A percentile compares a stretch with the other conserved stretches of the same genome.
phyloP scores from a whole-genome alignment of 2,888 invertebrate species.

The Mantis religiosa region DNA sequence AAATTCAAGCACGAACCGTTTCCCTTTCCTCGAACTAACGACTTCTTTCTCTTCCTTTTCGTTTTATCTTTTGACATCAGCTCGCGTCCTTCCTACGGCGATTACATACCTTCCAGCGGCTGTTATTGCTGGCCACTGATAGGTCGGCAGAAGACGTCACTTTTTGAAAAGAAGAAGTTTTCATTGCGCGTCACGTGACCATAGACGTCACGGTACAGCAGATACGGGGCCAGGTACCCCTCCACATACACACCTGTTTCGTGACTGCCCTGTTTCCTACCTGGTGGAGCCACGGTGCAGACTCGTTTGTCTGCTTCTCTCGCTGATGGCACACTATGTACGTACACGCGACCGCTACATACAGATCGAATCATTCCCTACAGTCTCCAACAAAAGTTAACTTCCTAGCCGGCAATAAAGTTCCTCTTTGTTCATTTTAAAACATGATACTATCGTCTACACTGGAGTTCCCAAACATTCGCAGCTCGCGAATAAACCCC shows the following conservation, averaged over 20 bases:
- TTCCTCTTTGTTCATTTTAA: too few relatives aligned
- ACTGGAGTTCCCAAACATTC: too few relatives aligned
- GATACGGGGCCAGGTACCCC: conserved; percentile 8
- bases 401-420: background rate
- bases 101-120: background rate
- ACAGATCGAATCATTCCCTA: background rate
- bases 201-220: conserved; percentile 17
- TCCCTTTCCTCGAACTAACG: background rate
- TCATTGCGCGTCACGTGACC: conserved; percentile 21
- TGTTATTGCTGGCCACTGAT: background rate
- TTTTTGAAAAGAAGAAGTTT: background rate
- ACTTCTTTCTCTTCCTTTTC: background rate
- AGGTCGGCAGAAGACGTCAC: background rate
- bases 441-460: too few relatives aligned
- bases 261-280: background rate
- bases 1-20: background rate
- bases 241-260: background rate
- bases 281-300: conserved; percentile 7
- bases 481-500: too few relatives aligned
- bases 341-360: background rate
- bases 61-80: background rate
- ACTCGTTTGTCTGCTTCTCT: background rate
- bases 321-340: background rate
- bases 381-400: background rate
- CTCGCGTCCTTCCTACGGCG: background rate